A percentile compares a stretch with the other conserved stretches of the same genome.
These are phyloP conservation scores for Drosophila pallidifrons DNA, from an alignment of 1,140 invertebrate species.

Conservation along the genomic window DNA sequence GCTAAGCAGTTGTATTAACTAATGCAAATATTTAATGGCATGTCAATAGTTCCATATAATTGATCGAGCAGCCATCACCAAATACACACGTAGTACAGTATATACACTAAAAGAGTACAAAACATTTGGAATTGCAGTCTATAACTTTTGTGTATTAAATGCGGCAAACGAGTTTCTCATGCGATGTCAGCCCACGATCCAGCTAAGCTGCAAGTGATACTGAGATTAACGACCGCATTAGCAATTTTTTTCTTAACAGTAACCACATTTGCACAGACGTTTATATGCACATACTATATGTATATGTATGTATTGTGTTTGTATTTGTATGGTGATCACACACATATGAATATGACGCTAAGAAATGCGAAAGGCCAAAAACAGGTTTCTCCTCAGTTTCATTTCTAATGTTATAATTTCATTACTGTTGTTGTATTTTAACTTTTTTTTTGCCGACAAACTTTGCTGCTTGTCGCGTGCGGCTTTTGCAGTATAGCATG, in stretches of 20 bases:
- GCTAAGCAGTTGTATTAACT: constrained; percentile 31
- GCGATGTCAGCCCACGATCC: constrained; percentile 2
- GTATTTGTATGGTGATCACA: constrained; percentile 4
- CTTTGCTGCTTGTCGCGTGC: constrained; percentile 14
- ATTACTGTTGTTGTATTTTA: constrained; percentile 1
- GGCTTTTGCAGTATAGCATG: neutral
- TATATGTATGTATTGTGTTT: neutral
- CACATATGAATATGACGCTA: constrained; percentile 29
- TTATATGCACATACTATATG: neutral
- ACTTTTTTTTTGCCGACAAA: constrained; percentile 10
- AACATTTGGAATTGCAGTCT: constrained; percentile 10
- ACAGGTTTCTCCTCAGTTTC: constrained; percentile 34
- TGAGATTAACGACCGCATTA: constrained; percentile 61
- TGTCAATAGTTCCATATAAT: constrained; percentile 8
- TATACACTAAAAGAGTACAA: neutral
- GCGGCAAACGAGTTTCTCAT: constrained; percentile 26
- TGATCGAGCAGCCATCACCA: neutral
- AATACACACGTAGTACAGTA: neutral
- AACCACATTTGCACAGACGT: constrained; percentile 15
- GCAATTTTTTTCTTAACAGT: constrained; percentile 41
- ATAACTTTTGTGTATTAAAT: neutral
- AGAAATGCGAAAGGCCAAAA: constrained; percentile 43
- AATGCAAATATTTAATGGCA: constrained; percentile 16
- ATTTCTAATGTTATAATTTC: constrained; percentile 34
- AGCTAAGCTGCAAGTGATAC: constrained; percentile 13